Percentiles rank a stretch among this genome's conserved stretches.
These are phyloP conservation scores for Chromoteleia sp. DNA, from an alignment of 2,888 invertebrate genomes.

Conservation along the genomic window DNA sequence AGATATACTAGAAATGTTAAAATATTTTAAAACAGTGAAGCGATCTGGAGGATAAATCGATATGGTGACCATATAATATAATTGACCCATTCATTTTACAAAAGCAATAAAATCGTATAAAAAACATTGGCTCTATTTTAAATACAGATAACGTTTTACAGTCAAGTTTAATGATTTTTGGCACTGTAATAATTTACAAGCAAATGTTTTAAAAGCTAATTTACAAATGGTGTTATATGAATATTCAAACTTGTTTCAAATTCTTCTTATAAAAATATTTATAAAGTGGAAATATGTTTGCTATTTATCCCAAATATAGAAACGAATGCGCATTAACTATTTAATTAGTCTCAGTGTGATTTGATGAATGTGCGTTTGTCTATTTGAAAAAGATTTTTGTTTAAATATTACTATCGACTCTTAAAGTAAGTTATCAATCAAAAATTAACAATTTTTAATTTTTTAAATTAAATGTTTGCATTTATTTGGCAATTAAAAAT, in stretches of 20 bases:
- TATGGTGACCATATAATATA: no score
- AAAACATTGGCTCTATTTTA: background rate
- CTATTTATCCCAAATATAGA: conserved; percentile 36
- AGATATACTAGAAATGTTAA: no score
- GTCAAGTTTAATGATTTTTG: conserved; percentile 2
- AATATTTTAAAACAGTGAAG: no score
- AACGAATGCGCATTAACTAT: conserved; percentile 4
- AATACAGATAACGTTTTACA: conserved; percentile 1
- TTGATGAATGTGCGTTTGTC: background rate
- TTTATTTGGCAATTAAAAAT: no score
- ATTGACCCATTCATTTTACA: no score
- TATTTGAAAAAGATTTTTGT: background rate
- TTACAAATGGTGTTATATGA: background rate
- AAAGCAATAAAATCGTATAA: no score
- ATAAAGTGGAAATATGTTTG: background rate
- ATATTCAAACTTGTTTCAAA: background rate
- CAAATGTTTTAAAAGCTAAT: background rate
- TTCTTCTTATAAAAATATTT: background rate
- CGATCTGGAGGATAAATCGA: no score
- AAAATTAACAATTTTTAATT: no score
- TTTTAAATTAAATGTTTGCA: no score
- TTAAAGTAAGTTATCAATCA: no score
- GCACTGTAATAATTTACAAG: background rate
- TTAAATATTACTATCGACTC: background rate
- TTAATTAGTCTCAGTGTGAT: background rate